Evolutionary conservation across 1,140 invertebrate species (phyloP).

Genomic region (Philaenus spumarius): DNA sequence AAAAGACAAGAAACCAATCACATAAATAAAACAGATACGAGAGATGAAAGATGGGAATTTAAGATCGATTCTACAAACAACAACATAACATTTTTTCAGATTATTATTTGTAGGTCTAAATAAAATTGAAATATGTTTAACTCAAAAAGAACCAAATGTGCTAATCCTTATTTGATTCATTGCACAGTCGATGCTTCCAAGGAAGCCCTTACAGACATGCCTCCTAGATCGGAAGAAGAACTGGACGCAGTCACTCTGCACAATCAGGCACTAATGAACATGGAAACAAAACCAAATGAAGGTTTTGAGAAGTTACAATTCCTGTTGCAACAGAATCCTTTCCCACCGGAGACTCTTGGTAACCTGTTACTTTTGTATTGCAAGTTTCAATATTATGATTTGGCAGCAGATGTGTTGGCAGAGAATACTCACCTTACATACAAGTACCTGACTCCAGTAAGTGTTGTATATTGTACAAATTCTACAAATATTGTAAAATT

Average conservation of each 20-base stretch:
- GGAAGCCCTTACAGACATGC: conserved; percentile 97
- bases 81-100: too few relatives aligned
- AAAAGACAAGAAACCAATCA: too few relatives aligned
- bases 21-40: too few relatives aligned
- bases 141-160: too few relatives aligned
- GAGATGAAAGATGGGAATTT: too few relatives aligned
- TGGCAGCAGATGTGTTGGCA: conserved; percentile 96
- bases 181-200: conserved; percentile 84
- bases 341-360: conserved; percentile 96
- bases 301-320: conserved; percentile 98
- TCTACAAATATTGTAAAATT: too few relatives aligned
- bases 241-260: conserved; percentile 97
- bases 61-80: too few relatives aligned
- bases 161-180: too few relatives aligned
- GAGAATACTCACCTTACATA: conserved; percentile 97
- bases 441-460: conserved; percentile 87
- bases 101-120: too few relatives aligned
- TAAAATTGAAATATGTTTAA: too few relatives aligned
- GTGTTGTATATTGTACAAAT: conserved; percentile 20
- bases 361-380: conserved; percentile 94
- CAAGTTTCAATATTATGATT: conserved; percentile 95
- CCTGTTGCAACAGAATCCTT: conserved; percentile 90
- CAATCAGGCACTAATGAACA: conserved; percentile 95
- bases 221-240: conserved; percentile 93
- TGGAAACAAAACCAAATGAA: conserved; percentile 81